Evolutionary conservation across 2,888 invertebrate species (phyloP), one percentile per base, ranked within the genome.

Genomic region (Atherix ibis): DNA sequence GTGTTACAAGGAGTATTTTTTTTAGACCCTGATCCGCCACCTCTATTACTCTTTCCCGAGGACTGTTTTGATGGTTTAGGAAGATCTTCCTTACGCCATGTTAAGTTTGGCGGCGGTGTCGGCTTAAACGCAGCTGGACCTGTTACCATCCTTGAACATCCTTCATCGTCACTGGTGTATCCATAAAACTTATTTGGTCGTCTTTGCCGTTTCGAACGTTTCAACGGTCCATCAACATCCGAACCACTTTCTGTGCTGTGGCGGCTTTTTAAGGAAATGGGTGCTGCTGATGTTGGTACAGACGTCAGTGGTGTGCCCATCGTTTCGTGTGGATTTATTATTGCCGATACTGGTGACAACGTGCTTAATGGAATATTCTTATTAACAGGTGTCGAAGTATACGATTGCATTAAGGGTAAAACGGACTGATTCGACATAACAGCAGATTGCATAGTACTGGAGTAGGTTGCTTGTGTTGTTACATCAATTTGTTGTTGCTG

Each of bases 101-200:
- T 81, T 12, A 74, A 53, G 44, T 70, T 69, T 1, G 76, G 74
- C 3, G 73, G 70, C 32, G 67, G 67, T 44, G 69, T 70, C 2
- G 74, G 73, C 41, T 63, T 63, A 5, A 61, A 59, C 2, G 53
- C 46, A 12, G 55, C 47, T 40, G 51, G 48, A 2, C 58, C 45
- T 52, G 63, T 44, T 49, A 51, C 45, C 30, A 54, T 34, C 5
- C 57, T 44, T 42, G 60, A 47, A 5, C 53, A 45, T 13, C 62
- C 47, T 41, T 85, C 85, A 47, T 85, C 85, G 45, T 84, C 85
- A 53, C 84, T 84, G 1, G 84, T 81, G 53, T 85, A 85, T 0
- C 85, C 87, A 51, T 85, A 87, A 54, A 87, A 87, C 50, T 77
- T 80, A 50, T 85, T 85, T 1, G 83, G 85, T 18, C 84, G 76